These are phyloP conservation scores for Tetheella fluctuosa DNA, from an alignment of 2,888 invertebrate genomes.

Conservation along the genomic window DNA sequence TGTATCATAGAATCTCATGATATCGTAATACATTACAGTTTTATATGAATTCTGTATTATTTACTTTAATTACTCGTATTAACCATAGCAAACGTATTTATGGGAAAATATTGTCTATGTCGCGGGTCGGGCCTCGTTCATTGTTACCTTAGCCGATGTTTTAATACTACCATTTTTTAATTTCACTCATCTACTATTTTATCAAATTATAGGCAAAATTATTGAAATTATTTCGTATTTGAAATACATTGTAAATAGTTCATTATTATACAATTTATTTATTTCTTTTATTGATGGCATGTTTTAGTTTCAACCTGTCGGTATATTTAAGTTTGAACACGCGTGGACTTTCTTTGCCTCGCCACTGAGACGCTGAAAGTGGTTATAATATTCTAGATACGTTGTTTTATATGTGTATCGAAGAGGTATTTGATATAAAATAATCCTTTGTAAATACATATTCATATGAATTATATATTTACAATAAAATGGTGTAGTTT, in stretches of 20 bases:
- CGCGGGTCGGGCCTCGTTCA: background rate
- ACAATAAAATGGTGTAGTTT: slow-evolving; percentile 50
- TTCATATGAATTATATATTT: slow-evolving; percentile 40
- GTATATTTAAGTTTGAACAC: slow-evolving; percentile 33
- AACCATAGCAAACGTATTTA: slow-evolving; percentile 13
- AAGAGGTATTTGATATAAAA: slow-evolving; percentile 20
- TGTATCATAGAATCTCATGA: slow-evolving; percentile 62
- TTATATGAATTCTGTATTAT: slow-evolving; percentile 24
- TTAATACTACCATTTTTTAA: slow-evolving; percentile 38
- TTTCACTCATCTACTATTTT: background rate
- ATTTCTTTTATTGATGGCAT: slow-evolving; percentile 33
- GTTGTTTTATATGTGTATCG: background rate
- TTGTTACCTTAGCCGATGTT: slow-evolving; percentile 13
- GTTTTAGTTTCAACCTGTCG: slow-evolving; percentile 32
- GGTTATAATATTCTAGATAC: background rate
- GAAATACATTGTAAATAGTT: slow-evolving; percentile 52
- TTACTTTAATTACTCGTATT: slow-evolving; percentile 25
- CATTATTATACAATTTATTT: slow-evolving; percentile 37
- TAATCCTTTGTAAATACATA: slow-evolving; percentile 47
- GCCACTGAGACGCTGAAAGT: slow-evolving; percentile 14
- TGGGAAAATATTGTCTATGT: slow-evolving; percentile 5
- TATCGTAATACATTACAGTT: slow-evolving; percentile 25
- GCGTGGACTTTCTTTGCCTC: slow-evolving; percentile 13
- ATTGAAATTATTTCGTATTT: slow-evolving; percentile 18
- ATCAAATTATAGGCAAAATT: slow-evolving; percentile 2